Base-by-base conservation (phyloP, 2,888 invertebrate genomes). In the Timandra comae region DNA sequence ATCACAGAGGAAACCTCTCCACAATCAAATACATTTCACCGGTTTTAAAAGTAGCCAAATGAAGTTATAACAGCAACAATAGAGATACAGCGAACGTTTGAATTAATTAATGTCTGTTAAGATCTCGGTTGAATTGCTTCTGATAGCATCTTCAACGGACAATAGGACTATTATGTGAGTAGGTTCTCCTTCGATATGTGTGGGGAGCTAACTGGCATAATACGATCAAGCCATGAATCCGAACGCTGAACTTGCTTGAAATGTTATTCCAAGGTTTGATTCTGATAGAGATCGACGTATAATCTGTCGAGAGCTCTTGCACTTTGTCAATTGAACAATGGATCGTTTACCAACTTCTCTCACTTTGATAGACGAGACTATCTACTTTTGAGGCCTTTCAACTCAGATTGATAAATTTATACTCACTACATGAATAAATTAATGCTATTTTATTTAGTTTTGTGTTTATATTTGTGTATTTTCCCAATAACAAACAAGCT, bases 81-180 rank as follows among this genome's bases (percentile, higher is more conserved):
- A 11, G n/a, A 22, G 45, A 24, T 45, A 46, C 46, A 42, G 41
- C 35, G 29, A 34, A 45, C 46, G 52, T 44, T 54, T 49, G 46
- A 63, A 66, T 62, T 62, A 63, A 66, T 65, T 60, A 65, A 64
- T 49, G 61, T 64, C 62, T 50, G 56, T 52, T 46, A 49, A 35
- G 50, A 50, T 57, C 51, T 43, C 56, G 57, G 45, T 49, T 49
- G 55, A 63, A 64, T 71, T 63, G 63, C 52, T 59, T 61, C 49
- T 50, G 69, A 74, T 73, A 73, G 63, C 65, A 68, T 73, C 68
- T 70, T 65, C 61, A 56, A 43, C 56, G 58, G 62, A 77, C 77
- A 79, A 78, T 75, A 47, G 71, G 50, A 58, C 67, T 62, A 69
- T 75, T 74, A 76, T 70, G 59, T 60, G 68, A 69, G 61, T 62